Percentiles rank a stretch among this genome's conserved stretches.
phyloP scores from a whole-genome alignment of 2,113 vertebrate species.

The Mus musculus region DNA sequence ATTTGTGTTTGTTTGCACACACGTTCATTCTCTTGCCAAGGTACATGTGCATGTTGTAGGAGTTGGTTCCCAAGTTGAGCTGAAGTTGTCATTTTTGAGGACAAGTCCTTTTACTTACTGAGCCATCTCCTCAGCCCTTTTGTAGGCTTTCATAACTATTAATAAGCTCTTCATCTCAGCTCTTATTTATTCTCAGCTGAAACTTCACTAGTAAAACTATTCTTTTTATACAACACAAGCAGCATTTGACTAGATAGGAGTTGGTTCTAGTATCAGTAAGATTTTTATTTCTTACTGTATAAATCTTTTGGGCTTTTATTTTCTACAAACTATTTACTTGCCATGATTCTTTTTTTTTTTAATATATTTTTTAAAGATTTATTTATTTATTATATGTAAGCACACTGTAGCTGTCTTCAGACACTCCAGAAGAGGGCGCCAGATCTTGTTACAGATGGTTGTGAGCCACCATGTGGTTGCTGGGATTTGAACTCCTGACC shows the following conservation, averaged over 20 bases:
- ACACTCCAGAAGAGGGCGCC: too few relatives aligned
- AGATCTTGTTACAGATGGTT: too few relatives aligned
- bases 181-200: conserved; percentile 48
- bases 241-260: conserved; percentile 11
- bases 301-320: conserved; percentile 56
- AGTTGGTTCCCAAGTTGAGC: neutral
- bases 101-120: neutral
- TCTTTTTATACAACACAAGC: conserved; percentile 50
- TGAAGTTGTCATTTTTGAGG: neutral
- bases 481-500: too few relatives aligned
- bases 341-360: conserved; percentile 42
- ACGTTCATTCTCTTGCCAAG: neutral
- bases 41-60: neutral
- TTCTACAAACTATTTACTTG: conserved; percentile 12
- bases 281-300: conserved; percentile 46
- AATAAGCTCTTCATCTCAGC: neutral
- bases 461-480: too few relatives aligned
- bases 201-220: conserved; percentile 31
- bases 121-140: neutral
- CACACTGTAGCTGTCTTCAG: too few relatives aligned
- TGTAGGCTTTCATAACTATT: conserved; percentile 32
- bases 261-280: conserved; percentile 38
- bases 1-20: neutral
- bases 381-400: too few relatives aligned
- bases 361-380: too few relatives aligned